phyloP scores from a whole-genome alignment of 2,797 vertebrate genomes.

The Vireo griseus region DNA sequence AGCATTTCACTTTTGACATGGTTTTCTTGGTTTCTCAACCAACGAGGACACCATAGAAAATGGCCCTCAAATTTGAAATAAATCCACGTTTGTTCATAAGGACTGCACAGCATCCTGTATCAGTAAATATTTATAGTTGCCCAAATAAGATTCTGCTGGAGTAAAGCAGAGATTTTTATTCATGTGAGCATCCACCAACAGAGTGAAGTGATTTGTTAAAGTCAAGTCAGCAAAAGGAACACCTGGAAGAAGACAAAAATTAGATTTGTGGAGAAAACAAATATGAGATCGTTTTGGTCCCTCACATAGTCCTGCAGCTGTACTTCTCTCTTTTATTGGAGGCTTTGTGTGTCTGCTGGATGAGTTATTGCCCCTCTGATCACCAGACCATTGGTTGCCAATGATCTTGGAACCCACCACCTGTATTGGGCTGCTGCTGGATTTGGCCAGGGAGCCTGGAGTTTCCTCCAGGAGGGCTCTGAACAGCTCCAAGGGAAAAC shows the following conservation, averaged over 20 bases:
- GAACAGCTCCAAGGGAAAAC: not conserved
- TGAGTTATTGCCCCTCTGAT: not conserved
- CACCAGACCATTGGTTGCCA: not conserved
- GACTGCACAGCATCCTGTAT: not conserved
- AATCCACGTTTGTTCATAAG: not conserved
- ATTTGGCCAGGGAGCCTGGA: not conserved
- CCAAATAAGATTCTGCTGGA: not conserved
- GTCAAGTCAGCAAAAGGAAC: constrained; percentile 38
- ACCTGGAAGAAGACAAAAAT: constrained; percentile 27
- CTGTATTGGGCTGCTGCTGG: not conserved
- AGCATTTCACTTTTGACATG: not conserved
- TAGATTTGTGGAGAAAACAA: constrained; percentile 24
- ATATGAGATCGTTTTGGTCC: not conserved
- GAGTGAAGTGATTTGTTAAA: constrained; percentile 46
- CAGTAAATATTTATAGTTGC: not conserved
- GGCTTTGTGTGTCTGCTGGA: not conserved
- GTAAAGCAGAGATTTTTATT: constrained; percentile 14
- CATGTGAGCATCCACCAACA: not conserved
- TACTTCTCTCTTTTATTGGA: not conserved
- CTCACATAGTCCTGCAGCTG: not conserved
- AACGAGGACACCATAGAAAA: not conserved
- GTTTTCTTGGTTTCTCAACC: not conserved
- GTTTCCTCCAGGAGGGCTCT: not conserved
- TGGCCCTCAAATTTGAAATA: not conserved
- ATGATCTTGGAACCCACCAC: not conserved